Evolutionary conservation across 2,113 vertebrate genomes (phyloP), one percentile per base, ranked within the genome.

Genomic region (Poeciliopsis retropinna): DNA sequence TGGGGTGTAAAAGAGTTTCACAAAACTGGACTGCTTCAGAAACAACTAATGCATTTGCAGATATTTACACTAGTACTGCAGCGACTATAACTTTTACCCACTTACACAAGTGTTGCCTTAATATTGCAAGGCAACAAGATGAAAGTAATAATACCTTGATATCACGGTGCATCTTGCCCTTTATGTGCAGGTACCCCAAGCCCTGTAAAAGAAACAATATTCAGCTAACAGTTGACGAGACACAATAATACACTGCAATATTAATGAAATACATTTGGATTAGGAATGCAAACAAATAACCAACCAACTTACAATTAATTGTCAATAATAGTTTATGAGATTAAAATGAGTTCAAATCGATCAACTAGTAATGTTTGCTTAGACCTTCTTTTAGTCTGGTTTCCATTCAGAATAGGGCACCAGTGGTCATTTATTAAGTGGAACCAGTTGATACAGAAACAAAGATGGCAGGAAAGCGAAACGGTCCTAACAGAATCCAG

Each of bases 151-250:
- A 44, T 96, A 99, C 98, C 96, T 99, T 99, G 78, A 99, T 99
- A 87, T 99, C 98, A 85, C 98, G 95, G 86, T 99, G 98, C 98
- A 99, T 99, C 94, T 99, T 99, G 67, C 95, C 96, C 90, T 98
- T 99, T 86, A 72, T 95, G 91, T 99, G 98, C 82, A 99, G 95
- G 93, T 99, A 99, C 39, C 95, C 95, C 88, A 99, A 94, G 89
- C 98, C 98, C 98, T 99, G 87, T 31, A 87, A 86, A 89, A 1
- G 5, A 64, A 81, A 75, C 51, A 39, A 4, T 1, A 57, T 30
- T 69, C 5, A 2, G 32, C 41, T 22, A 37, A 14, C 30, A 63
- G 9, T 37, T 62, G 0, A 60, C 10, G 0, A 60, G 10, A 67
- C 47, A 64, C 28, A 0, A 11, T 3, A 51, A 64, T 11, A 65